These are phyloP conservation scores for Megathymus violae DNA, from an alignment of 1,140 invertebrate genomes.

Conservation along the genomic window DNA sequence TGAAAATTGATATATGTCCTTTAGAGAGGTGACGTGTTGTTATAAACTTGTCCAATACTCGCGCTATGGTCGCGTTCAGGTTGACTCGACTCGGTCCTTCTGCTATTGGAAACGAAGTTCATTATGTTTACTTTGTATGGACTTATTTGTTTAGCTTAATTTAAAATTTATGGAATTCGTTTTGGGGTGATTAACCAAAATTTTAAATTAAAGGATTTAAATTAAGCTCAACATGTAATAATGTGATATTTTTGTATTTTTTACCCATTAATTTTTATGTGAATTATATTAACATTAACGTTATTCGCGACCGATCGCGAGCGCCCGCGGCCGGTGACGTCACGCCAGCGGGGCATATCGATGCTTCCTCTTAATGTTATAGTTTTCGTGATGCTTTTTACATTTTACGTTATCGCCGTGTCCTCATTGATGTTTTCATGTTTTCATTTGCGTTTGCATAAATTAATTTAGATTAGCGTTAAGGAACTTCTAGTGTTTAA, in stretches of 20 bases:
- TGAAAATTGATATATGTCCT: constrained; percentile 78
- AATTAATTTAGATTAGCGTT: constrained; percentile 70
- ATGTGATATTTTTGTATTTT: constrained; percentile 83
- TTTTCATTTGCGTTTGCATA: constrained; percentile 72
- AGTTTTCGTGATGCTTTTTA: constrained; percentile 73
- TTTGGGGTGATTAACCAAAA: constrained; percentile 41
- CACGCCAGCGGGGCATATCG: neutral
- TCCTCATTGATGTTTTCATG: constrained; percentile 61
- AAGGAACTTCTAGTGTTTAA: constrained; percentile 73
- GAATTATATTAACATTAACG: constrained; percentile 64
- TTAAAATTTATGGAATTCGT: constrained; percentile 53
- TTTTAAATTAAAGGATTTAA: constrained; percentile 76
- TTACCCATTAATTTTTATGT: constrained; percentile 72
- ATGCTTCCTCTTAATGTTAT: constrained; percentile 80
- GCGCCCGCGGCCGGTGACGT: neutral
- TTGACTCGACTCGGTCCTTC: constrained; percentile 8
- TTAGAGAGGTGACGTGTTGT: constrained; percentile 64
- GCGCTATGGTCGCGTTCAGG: constrained; percentile 5
- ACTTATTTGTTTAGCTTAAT: constrained; percentile 82
- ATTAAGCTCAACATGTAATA: constrained; percentile 83
- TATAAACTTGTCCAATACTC: constrained; percentile 47
- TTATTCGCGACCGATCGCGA: constrained; percentile 54
- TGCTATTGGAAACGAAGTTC: constrained; percentile 8
- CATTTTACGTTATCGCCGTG: constrained; percentile 71
- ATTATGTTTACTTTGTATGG: constrained; percentile 51